These are phyloP conservation scores for Cotesia chilonis DNA, from an alignment of 1,140 invertebrate species.

Conservation along the genomic window DNA sequence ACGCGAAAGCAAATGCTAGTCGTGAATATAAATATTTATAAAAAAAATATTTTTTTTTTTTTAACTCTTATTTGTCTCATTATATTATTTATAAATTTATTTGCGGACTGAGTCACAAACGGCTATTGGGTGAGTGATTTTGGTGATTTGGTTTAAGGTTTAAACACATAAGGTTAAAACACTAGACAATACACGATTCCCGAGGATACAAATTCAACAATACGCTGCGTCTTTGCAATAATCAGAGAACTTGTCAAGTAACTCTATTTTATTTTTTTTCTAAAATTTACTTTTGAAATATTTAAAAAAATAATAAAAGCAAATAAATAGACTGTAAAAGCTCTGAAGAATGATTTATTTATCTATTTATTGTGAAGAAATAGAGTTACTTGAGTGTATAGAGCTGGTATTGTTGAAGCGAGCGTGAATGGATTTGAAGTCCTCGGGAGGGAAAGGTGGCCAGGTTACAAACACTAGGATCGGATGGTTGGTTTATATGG, in stretches of 20 bases:
- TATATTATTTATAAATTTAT: slow-evolving; percentile 40
- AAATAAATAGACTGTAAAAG: too few relatives aligned
- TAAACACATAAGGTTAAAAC: slow-evolving; percentile 66
- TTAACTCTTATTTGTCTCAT: slow-evolving; percentile 69
- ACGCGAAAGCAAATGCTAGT: slow-evolving; percentile 33
- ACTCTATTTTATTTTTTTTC: background rate
- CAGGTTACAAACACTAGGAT: slow-evolving; percentile 34
- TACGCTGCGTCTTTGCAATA: slow-evolving; percentile 11
- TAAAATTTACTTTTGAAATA: background rate
- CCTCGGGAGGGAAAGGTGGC: slow-evolving; percentile 57
- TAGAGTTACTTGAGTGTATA: background rate
- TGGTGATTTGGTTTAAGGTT: slow-evolving; percentile 52
- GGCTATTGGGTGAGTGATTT: slow-evolving; percentile 55
- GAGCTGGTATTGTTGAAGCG: slow-evolving; percentile 47
- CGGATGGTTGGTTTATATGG: slow-evolving; percentile 25
- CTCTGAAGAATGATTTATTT: too few relatives aligned
- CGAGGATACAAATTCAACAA: slow-evolving; percentile 57
- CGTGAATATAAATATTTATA: background rate
- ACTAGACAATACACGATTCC: slow-evolving; percentile 68
- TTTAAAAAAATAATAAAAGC: background rate
- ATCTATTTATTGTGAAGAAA: too few relatives aligned
- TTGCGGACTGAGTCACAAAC: slow-evolving; percentile 40
- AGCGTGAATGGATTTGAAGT: slow-evolving; percentile 58
- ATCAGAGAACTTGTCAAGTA: background rate
- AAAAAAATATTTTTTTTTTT: slow-evolving; percentile 36